Evolutionary conservation across 2,113 vertebrate species (phyloP).

Genomic region (Antechinus flavipes): DNA sequence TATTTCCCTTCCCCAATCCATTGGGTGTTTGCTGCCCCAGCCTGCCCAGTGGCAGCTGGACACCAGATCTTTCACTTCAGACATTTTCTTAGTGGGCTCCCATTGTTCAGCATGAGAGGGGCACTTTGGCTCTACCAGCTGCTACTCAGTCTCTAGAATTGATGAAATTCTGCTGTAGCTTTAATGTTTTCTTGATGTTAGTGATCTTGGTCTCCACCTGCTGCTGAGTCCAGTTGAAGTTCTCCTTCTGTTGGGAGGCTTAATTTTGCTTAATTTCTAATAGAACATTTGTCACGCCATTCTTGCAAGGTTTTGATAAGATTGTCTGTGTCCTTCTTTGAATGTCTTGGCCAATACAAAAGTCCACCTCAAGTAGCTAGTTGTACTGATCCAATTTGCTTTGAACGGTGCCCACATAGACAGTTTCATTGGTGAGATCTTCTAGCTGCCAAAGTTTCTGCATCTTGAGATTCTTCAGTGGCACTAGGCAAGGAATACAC

Average conservation of each 20-base stretch:
- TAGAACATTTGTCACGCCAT: conserved; percentile 90
- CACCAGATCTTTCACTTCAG: conserved; percentile 91
- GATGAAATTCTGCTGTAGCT: conserved; percentile 84
- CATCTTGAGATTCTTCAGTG: conserved; percentile 97
- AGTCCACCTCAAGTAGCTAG: conserved; percentile 94
- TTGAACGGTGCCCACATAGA: conserved; percentile 99
- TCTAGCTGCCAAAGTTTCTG: conserved; percentile 97
- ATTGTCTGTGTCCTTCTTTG: conserved; percentile 85
- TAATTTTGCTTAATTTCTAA: conserved; percentile 86
- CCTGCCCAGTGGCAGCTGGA: conserved; percentile 88
- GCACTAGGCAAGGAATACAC: conserved; percentile 96
- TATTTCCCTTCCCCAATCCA: conserved; percentile 70
- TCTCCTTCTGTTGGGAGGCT: conserved; percentile 88
- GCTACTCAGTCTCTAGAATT: conserved; percentile 86
- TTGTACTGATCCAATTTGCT: conserved; percentile 98
- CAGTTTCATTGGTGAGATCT: conserved; percentile 97
- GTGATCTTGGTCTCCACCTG: conserved; percentile 89
- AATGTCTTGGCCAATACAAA: conserved; percentile 89
- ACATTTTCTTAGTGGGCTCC: conserved; percentile 90
- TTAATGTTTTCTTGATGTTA: conserved; percentile 90
- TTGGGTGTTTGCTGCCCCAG: conserved; percentile 79
- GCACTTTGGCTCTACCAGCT: conserved; percentile 85
- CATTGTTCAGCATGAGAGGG: conserved; percentile 87
- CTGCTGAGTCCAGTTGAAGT: conserved; percentile 86
- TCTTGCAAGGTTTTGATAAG: conserved; percentile 89